Conservation (phyloP, 2,797 vertebrate genomes). For the Dryobates pubescens region DNA sequence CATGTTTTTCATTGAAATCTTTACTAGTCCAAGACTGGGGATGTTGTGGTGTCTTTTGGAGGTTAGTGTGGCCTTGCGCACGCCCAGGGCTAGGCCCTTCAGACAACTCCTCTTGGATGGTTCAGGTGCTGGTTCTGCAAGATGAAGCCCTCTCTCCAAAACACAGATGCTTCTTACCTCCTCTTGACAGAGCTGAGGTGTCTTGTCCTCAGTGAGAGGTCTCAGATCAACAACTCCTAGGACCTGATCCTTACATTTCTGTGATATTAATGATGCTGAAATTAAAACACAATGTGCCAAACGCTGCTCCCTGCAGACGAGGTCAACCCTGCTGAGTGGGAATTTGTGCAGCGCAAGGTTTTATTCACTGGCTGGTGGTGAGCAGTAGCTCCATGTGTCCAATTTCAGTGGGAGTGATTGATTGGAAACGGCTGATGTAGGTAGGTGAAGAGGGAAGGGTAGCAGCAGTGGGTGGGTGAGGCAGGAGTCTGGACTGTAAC, state of each 20-base stretch:
- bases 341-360: neutral
- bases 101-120: neutral
- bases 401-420: neutral
- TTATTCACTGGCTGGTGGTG: neutral
- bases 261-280: neutral
- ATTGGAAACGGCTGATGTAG: neutral
- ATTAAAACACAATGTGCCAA: neutral
- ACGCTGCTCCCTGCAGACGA: fast-evolving
- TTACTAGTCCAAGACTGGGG: neutral
- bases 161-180: neutral
- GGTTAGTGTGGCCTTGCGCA: neutral
- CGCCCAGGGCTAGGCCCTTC: neutral
- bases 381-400: neutral
- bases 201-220: fast-evolving
- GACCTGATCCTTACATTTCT: neutral
- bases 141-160: neutral
- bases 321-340: neutral
- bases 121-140: neutral
- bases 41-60: neutral
- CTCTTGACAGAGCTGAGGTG: neutral
- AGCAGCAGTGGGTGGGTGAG: neutral
- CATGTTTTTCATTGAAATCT: neutral
- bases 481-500: neutral
- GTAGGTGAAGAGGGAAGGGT: neutral
- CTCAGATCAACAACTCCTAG: fast-evolving